Evolutionary conservation across 2,888 invertebrate species (phyloP).

Genomic region (Pristionchus fissidentatus): DNA sequence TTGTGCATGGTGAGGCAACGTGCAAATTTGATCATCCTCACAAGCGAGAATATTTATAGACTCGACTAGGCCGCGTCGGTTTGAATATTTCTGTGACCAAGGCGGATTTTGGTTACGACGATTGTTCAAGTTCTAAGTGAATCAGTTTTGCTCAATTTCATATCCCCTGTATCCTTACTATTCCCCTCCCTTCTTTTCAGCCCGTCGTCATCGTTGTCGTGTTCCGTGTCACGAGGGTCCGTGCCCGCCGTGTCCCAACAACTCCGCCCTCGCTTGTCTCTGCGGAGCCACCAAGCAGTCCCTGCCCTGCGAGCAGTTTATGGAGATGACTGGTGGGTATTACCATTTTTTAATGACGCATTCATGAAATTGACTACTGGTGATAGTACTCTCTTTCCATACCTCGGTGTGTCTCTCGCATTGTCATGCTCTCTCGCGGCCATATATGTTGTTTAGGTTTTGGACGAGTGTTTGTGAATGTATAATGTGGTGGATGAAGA

Average conservation of each 20-base stretch:
- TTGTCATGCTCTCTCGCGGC: too few relatives aligned
- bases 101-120: background rate
- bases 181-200: conserved; percentile 41
- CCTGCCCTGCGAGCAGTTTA: conserved; percentile 62
- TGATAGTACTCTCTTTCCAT: too few relatives aligned
- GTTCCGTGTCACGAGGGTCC: conserved; percentile 83
- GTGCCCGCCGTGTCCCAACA: conserved; percentile 86
- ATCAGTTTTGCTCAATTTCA: background rate
- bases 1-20: too few relatives aligned
- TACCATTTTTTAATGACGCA: too few relatives aligned
- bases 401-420: too few relatives aligned
- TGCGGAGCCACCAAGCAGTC: conserved; percentile 87
- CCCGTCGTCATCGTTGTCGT: conserved; percentile 83
- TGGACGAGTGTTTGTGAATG: too few relatives aligned
- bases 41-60: too few relatives aligned
- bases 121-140: background rate
- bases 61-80: too few relatives aligned
- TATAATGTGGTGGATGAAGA: too few relatives aligned
- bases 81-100: background rate
- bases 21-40: too few relatives aligned
- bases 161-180: background rate
- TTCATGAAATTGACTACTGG: too few relatives aligned
- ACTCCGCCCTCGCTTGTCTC: conserved; percentile 86
- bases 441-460: too few relatives aligned
- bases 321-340: conserved; percentile 49